Evolutionary conservation across 2,888 invertebrate species (phyloP), one percentile per base, ranked within the genome.

Genomic region (Tetropium fuscum): DNA sequence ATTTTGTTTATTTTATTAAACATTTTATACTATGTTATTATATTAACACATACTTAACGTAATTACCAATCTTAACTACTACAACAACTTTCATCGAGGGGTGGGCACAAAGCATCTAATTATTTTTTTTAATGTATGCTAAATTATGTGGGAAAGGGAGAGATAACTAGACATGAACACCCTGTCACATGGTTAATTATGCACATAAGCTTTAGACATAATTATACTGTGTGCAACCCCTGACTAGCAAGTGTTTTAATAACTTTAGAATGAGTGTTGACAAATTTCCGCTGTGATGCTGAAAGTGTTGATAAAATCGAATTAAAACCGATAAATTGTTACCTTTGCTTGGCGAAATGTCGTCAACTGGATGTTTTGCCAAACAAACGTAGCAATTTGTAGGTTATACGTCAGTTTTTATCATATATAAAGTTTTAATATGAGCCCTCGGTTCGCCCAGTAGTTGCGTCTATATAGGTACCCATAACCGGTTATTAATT

Each of bases 101-200:
- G 34, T 10, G 34, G 36, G 4, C 19, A 13, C 25, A 10, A 3
- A 13, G 22, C n/a, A n/a, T n/a, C n/a, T 22, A 43, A 43, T 43
- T 43, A 43, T 22, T 22, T 43, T 34, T 41, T 6, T 4, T 48
- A 48, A 48, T 48, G 7, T 48, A 36, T 48, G 48, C 36, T 48
- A 36, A 48, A 48, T 48, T 48, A 48, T 36, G 36, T 48, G 48
- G 48, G 48, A 48, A 48, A 36, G 36, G 1, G n/a, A n/a, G n/a
- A n/a, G 13, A 34, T 44, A 22, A 44, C 1, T 27, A 22, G 6
- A 44, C 44, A 44, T 20, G 25, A 27, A 44, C 44, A 44, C 44
- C 44, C 22, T 18, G 44, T 25, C 41, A 10, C 19, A n/a, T 41
- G 8, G 11, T 20, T 15, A 22, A 44, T 41, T 41, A 41, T 22